Evolutionary conservation across 2,888 invertebrate species (phyloP).

Genomic region (Leucozona laternaria): DNA sequence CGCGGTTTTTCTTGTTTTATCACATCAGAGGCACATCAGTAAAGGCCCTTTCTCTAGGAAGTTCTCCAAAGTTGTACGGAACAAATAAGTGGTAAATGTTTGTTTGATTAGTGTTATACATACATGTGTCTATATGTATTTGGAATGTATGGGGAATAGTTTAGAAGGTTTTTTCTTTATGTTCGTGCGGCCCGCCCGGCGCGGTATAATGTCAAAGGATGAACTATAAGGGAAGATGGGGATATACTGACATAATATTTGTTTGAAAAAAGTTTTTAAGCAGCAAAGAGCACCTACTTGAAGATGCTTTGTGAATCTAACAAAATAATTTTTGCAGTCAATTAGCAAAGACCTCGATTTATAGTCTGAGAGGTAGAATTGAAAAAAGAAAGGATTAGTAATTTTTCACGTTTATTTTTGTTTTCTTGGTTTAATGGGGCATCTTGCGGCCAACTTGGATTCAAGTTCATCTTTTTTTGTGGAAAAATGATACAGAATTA

Average conservation of each 20-base stretch:
- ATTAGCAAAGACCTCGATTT: neutral
- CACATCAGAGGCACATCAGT: too few species aligned
- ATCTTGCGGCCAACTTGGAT: too few species aligned
- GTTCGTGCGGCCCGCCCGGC: too few species aligned
- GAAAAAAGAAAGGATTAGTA: too few species aligned
- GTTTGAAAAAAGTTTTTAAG: neutral
- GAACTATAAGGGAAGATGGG: neutral
- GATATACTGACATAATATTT: conserved; percentile 35
- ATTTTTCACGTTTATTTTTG: too few species aligned
- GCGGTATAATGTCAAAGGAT: conserved; percentile 56
- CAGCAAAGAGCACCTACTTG: neutral
- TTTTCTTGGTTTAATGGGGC: too few species aligned
- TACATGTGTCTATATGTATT: neutral
- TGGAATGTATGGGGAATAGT: neutral
- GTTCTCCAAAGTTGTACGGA: conserved; percentile 55
- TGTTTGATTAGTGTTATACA: conserved; percentile 48
- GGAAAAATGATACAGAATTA: too few species aligned
- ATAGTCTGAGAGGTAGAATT: neutral
- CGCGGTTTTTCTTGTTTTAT: conserved; percentile 35
- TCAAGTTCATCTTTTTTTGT: too few species aligned
- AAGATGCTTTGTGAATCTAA: neutral
- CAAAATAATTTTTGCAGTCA: neutral
- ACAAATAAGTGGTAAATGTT: conserved; percentile 67
- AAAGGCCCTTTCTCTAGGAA: conserved; percentile 54
- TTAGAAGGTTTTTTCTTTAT: conserved; percentile 1